These are phyloP conservation scores for Dendrolimus pini DNA, from an alignment of 2,888 invertebrate species.

Conservation along the genomic window DNA sequence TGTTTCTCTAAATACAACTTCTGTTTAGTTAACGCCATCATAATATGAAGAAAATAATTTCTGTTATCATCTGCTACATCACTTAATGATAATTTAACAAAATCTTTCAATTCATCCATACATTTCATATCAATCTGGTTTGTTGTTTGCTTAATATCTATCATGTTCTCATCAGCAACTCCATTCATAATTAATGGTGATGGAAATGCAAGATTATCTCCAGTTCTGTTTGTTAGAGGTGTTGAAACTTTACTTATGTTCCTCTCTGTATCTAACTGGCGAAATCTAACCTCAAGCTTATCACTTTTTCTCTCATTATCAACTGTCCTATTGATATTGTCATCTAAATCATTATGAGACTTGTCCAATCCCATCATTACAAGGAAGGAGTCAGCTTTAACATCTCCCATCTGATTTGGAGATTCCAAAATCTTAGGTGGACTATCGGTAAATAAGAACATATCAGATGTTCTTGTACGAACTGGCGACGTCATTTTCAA, in stretches of 20 bases:
- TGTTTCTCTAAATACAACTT: slow-evolving; percentile 65
- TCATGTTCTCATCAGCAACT: slow-evolving; percentile 37
- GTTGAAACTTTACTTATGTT: slow-evolving; percentile 62
- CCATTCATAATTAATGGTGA: slow-evolving; percentile 50
- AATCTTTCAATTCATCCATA: slow-evolving; percentile 60
- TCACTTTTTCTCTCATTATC: slow-evolving; percentile 48
- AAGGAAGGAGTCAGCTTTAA: slow-evolving; percentile 59
- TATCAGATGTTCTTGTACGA: slow-evolving; percentile 47
- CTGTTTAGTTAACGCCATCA: slow-evolving; percentile 68
- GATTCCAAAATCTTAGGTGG: slow-evolving; percentile 41
- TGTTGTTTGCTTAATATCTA: slow-evolving; percentile 26
- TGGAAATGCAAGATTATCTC: slow-evolving; percentile 41
- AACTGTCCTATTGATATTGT: slow-evolving; percentile 38
- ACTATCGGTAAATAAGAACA: slow-evolving; percentile 56
- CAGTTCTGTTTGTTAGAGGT: slow-evolving; percentile 39
- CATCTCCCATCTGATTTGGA: slow-evolving; percentile 32
- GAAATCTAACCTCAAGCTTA: slow-evolving; percentile 35
- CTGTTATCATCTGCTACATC: slow-evolving; percentile 62
- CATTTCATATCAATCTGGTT: slow-evolving; percentile 33
- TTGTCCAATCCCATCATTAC: slow-evolving; percentile 62
- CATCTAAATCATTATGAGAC: slow-evolving; percentile 44
- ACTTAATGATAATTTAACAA: slow-evolving; percentile 47
- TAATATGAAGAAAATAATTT: slow-evolving; percentile 62
- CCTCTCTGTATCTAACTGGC: slow-evolving; percentile 45
- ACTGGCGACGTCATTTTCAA: slow-evolving; percentile 38